phyloP scores from a whole-genome alignment of 1,140 invertebrate genomes.

The Zaprionus davidi region DNA sequence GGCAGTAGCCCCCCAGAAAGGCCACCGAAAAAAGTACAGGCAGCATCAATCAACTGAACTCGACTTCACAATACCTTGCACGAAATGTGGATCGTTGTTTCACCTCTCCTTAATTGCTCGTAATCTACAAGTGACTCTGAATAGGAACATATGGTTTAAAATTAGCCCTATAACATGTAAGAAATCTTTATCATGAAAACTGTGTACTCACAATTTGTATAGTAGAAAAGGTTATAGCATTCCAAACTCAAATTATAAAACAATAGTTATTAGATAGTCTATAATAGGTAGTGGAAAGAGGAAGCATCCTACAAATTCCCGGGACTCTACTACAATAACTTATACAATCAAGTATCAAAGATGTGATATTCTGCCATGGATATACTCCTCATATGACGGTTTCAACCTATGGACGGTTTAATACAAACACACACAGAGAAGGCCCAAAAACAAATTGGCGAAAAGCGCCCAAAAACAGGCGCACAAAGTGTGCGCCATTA shows the following conservation, averaged over 20 bases:
- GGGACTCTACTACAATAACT: too few species aligned
- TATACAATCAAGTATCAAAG: too few species aligned
- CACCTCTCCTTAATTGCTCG: too few species aligned
- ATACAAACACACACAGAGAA: conserved; percentile 26
- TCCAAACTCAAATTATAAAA: too few species aligned
- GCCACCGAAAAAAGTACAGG: not conserved
- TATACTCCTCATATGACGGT: not conserved
- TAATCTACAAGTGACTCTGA: too few species aligned
- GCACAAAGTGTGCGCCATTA: conserved; percentile 73
- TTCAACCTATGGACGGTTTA: not conserved
- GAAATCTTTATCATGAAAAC: too few species aligned
- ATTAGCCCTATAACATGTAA: too few species aligned
- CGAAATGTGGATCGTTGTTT: not conserved
- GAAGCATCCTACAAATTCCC: not conserved
- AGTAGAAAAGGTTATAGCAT: too few species aligned
- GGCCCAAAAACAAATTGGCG: conserved; percentile 58
- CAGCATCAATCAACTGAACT: not conserved
- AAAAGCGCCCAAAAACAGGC: conserved; percentile 55
- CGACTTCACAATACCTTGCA: not conserved
- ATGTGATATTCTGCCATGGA: not conserved
- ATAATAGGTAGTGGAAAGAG: not conserved
- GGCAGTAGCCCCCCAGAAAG: conserved; percentile 3
- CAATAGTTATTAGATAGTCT: too few species aligned
- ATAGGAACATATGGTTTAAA: too few species aligned
- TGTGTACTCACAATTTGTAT: too few species aligned